Evolutionary conservation across 2,113 vertebrate species (phyloP), one percentile per base, ranked within the genome.

Genomic region (Globicephala melas): DNA sequence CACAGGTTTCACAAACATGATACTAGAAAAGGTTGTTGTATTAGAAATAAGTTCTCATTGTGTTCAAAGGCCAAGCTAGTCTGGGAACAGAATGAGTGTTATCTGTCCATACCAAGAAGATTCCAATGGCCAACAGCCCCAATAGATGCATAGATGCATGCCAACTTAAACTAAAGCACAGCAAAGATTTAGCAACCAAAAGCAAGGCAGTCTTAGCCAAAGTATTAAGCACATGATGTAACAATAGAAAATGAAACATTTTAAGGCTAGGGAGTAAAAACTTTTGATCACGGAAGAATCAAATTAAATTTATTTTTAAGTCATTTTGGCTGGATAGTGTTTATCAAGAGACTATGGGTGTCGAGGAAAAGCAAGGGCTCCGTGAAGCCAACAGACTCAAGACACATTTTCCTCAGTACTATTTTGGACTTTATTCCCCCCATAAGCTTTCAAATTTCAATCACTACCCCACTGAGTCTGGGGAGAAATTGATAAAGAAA

Each of bases 401-500:
- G 93, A 94, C 96, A 97, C 12, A 79, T 97, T 98, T 98, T 97
- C 92, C 94, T 97, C 96, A 95, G 41, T 94, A 97, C 86, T 90
- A 60, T 96, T 98, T 97, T 89, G 96, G 91, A 97, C 67, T 96
- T 98, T 97, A 98, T 98, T 98, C 80, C 96, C 67, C 90, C 97
- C 76, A 92, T 84, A 96, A 97, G 77, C 74, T 98, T 98, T 98
- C 96, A 96, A 97, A 97, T 97, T 98, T 97, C 98, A 98, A 98
- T 98, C 98, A 95, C 94, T 97, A 92, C 97, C 97, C 97, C 97
- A 98, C 98, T 98, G 98, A 97, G 97, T 98, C 96, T 97, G 92
- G 95, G 97, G 97, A 98, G 97, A 97, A 98, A 98, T 95, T 98
- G 97, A 98, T 98, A 98, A 98, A 97, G 96, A 98, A 98, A 98